A percentile compares a stretch with the other conserved stretches of the same genome.
phyloP scores from a whole-genome alignment of 2,797 vertebrate species.

The Cynopterus sphinx region DNA sequence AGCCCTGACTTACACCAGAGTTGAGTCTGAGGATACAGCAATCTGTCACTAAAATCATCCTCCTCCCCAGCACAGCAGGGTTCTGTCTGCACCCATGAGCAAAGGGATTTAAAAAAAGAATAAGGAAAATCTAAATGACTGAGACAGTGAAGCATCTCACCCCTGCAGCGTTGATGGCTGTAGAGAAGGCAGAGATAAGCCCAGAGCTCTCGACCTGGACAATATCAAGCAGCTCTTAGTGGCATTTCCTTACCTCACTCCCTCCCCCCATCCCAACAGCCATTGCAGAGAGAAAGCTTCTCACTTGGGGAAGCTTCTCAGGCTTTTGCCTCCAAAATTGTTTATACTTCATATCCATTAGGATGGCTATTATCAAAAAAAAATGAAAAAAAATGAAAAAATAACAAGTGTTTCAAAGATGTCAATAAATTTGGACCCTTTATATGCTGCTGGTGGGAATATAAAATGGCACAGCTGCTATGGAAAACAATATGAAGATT shows the following conservation, averaged over 20 bases:
- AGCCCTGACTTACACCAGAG: neutral
- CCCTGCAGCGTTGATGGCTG: neutral
- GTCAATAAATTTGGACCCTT: neutral
- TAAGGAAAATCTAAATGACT: conserved; percentile 8
- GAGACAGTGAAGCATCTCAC: neutral
- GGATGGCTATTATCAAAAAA: neutral
- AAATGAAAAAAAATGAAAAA: neutral
- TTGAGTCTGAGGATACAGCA: neutral
- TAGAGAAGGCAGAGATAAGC: neutral
- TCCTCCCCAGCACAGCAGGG: neutral
- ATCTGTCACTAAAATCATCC: conserved; percentile 43
- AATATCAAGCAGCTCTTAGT: neutral
- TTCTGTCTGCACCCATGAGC: conserved; percentile 8
- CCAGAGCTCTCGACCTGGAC: neutral
- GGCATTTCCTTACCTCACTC: neutral
- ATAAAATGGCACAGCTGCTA: neutral
- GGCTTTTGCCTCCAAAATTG: conserved; percentile 5
- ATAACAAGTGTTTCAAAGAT: neutral
- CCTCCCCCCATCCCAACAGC: neutral
- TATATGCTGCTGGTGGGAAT: neutral
- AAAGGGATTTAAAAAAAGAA: conserved; percentile 30
- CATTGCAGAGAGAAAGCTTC: neutral
- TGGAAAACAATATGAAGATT: neutral
- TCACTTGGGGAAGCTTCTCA: neutral
- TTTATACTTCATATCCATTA: neutral